phyloP scores from a whole-genome alignment of 2,888 invertebrate genomes.

The Tridacna gigas region DNA sequence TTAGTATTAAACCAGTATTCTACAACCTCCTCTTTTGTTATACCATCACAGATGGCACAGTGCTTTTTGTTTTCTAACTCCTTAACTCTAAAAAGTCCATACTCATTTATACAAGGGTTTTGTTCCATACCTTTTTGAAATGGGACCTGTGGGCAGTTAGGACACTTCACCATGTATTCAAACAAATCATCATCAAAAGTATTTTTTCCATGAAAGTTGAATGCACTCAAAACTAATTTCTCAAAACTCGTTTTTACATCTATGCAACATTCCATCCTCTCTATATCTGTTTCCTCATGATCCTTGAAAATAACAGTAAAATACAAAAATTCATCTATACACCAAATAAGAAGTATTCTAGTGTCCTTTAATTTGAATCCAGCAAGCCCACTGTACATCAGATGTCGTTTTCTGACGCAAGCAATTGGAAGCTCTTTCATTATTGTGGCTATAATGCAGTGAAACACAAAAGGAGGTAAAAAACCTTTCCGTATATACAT shows the following conservation, averaged over 20 bases:
- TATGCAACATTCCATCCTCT: background rate
- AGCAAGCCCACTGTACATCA: background rate
- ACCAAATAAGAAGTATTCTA: background rate
- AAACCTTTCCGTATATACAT: background rate
- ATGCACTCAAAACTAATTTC: background rate
- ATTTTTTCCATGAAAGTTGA: background rate
- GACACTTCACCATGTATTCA: background rate
- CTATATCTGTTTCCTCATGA: background rate
- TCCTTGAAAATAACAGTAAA: background rate
- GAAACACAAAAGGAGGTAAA: constrained; percentile 2
- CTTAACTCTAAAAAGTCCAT: background rate
- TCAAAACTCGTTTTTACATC: background rate
- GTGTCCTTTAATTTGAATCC: background rate
- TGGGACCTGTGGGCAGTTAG: background rate
- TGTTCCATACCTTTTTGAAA: background rate
- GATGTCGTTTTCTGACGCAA: background rate
- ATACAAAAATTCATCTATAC: background rate
- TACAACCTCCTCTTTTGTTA: background rate
- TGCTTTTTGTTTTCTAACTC: background rate
- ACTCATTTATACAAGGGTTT: background rate
- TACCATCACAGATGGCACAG: background rate
- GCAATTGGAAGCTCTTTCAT: constrained; percentile 5
- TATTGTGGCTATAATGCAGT: background rate
- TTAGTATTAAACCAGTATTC: background rate
- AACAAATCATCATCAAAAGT: constrained; percentile 2